Base-by-base conservation (phyloP, 2,888 invertebrate species). In the Acholoe squamosa region DNA sequence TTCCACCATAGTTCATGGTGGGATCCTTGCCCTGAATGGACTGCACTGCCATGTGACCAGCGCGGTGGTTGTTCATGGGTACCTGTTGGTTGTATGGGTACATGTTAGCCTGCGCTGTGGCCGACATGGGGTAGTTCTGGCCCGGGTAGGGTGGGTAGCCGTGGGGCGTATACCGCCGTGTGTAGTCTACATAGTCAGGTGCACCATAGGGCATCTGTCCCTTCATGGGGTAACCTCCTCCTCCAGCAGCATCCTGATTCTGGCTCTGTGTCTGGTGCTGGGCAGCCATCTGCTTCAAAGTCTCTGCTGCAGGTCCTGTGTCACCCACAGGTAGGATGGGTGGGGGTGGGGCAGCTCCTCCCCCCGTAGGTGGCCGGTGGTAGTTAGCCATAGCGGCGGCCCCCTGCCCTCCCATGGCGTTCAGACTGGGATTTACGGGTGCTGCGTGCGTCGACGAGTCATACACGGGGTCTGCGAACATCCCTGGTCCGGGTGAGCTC, bases 261-360 rank as follows among this genome's bases (percentile, higher is more conserved):
- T 88, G 88, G 51, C 93, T 92, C 91, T 95, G 94, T 96, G 98
- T 98, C 96, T 98, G 98, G 96, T 99, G 99, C 96, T 99, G 99
- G 95, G 99, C 98, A 67, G 99, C 99, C 98, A 99, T 98, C 94
- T 99, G 98, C 95, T 99, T 99, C 89, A 99, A 96, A 0, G 98
- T 99, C 96, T 99, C 98, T 88, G 99, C 98, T 0, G 99, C 99
- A 34, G 98, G 98, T 91, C 98, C 98, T 19, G 95, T 94, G 91
- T 95, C 94, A 43, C 94, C 92, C 86, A 89, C 92, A 89, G 28
- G 92, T 80, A 25, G 92, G 84, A 67, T 71, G 86, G 56, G 84
- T 1, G 91, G 80, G 14, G 67, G 84, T 22, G 91, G 89, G 12
- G 89, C 89, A 0, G 89, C 89, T 16, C 61, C 84, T 25, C 89